Evolutionary conservation across 1,140 invertebrate genomes (phyloP).

Genomic region (Copidosoma floridanum): DNA sequence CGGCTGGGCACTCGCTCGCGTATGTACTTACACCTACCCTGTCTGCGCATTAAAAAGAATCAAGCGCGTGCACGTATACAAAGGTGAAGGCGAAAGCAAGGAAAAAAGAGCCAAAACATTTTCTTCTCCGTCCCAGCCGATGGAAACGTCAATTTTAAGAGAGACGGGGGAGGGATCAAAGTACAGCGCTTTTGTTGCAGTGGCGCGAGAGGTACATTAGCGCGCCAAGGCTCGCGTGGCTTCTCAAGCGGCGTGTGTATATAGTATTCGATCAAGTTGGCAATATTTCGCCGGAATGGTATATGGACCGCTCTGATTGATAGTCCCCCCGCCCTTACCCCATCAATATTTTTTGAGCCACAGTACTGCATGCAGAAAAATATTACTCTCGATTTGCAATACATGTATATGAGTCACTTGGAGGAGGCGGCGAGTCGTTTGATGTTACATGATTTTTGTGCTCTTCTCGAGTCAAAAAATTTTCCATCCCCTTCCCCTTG

Average conservation of each 20-base stretch:
- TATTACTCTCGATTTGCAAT: no score
- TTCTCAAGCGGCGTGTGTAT: background rate
- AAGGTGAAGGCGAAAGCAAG: no score
- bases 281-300: background rate
- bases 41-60: no score
- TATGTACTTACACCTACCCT: conserved; percentile 5
- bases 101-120: conserved; percentile 43
- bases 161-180: no score
- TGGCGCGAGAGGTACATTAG: conserved; percentile 53
- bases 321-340: background rate
- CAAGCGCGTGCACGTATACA: background rate
- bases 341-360: conserved; percentile 3
- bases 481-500: no score
- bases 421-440: no score
- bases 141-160: conserved; percentile 50
- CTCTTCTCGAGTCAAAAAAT: no score
- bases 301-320: background rate
- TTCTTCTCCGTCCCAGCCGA: no score
- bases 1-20: conserved; percentile 33
- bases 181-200: no score
- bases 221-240: conserved; percentile 27
- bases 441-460: no score
- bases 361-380: no score
- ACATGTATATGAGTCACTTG: no score
- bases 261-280: conserved; percentile 5